Evolutionary conservation across 2,888 invertebrate genomes (phyloP), one percentile per base, ranked within the genome.

Genomic region (Eupithecia dodoneata): DNA sequence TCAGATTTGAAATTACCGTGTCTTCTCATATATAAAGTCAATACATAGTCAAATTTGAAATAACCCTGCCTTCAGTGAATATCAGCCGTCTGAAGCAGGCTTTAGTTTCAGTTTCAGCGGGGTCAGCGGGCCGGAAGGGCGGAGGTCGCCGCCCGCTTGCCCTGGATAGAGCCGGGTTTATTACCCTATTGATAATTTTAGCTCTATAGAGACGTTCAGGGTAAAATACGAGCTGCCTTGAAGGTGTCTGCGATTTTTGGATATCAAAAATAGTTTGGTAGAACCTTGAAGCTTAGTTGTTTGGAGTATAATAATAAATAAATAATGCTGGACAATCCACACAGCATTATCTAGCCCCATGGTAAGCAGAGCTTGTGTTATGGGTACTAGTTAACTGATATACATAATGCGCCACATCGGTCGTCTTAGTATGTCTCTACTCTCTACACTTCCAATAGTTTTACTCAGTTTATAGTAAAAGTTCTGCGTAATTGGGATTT

Each of bases 101-200:
- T 70, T 76, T 81, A 89, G 89, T 90, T 89, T 87, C 86, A 87
- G 88, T 88, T 88, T 87, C 85, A 88, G 85, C 81, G 90, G 88
- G 92, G 92, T 91, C 90, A 91, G 83, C 85, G 84, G 89, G 89
- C 83, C 91, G 90, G 91, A 91, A 92, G 90, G 90, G 88, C 87
- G 89, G 87, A 86, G 89, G 88, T 90, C 89, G 84, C 83, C 85
- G 87, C 87, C 87, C 89, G 81, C 78, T 77, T 82, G 85, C 84
- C 87, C 86, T 85, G 84, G 82, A 86, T 86, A 83, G 84, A 70
- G 44, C 45, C 78, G 67, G 70, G 72, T 74, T 76, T 77, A 79
- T 77, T 79, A 77, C 77, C 71, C 73, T 72, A 74, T 74, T 76
- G 75, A 76, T 73, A 73, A 73, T 76, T 75, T 76, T 70, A 74